Conservation (phyloP, 2,797 vertebrate genomes). For the Gymnopithys bicolor region DNA sequence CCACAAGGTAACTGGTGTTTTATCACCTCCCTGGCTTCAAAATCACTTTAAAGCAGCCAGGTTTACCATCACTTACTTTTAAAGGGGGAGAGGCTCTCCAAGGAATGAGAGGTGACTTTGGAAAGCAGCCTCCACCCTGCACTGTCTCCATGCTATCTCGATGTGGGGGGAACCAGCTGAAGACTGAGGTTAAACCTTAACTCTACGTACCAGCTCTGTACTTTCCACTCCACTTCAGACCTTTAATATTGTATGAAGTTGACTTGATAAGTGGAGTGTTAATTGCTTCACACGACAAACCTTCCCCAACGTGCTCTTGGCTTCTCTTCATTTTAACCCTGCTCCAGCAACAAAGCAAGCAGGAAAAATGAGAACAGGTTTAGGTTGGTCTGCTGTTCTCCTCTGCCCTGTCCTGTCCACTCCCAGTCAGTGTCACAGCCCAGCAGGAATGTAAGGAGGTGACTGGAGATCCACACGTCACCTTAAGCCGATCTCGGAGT, state of each 20-base stretch:
- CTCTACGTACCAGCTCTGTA: neutral
- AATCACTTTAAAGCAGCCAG: neutral
- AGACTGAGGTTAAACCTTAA: neutral
- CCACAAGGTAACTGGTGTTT: neutral
- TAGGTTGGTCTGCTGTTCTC: neutral
- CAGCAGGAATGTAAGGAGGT: slow-evolving; percentile 31
- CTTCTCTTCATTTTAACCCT: neutral
- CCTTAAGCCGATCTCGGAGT: fast-evolving
- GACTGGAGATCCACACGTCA: neutral
- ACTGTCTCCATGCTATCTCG: neutral
- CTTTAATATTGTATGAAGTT: neutral
- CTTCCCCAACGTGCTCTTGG: neutral
- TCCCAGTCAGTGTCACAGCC: neutral
- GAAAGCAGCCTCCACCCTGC: neutral
- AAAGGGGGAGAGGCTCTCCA: neutral
- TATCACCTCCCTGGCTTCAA: neutral
- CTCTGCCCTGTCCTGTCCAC: neutral
- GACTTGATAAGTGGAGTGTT: neutral
- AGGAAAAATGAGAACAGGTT: neutral
- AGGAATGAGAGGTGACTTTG: neutral
- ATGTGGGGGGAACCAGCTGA: neutral
- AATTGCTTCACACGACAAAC: neutral
- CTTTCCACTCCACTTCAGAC: slow-evolving; percentile 19
- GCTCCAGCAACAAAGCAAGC: neutral
- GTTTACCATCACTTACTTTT: neutral